phyloP scores from a whole-genome alignment of 2,797 vertebrate species.

The Notolabrus celidotus region DNA sequence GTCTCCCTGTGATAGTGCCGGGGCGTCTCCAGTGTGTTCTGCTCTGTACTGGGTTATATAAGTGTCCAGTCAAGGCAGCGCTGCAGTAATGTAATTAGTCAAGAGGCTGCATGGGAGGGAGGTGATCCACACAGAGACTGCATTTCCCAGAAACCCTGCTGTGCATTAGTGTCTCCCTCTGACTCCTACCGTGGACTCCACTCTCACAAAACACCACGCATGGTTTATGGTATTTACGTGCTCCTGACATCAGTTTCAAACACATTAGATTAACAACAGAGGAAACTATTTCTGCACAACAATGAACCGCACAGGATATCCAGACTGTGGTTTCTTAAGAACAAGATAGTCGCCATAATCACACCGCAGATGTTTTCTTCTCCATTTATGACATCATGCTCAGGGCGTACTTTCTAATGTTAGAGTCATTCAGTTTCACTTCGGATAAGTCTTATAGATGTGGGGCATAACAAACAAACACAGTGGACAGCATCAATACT shows the following conservation, averaged over 20 bases:
- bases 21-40: slow-evolving; percentile 43
- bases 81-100: slow-evolving; percentile 77
- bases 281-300: no score
- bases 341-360: no score
- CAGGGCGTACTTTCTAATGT: no score
- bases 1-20: slow-evolving; percentile 29
- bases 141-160: slow-evolving; percentile 64
- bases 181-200: slow-evolving; percentile 9
- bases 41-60: slow-evolving; percentile 67
- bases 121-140: slow-evolving; percentile 52
- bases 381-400: no score
- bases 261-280: slow-evolving; percentile 2
- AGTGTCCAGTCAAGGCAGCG: slow-evolving; percentile 64
- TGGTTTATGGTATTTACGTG: not conserved
- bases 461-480: no score
- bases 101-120: slow-evolving; percentile 56
- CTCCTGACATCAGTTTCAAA: not conserved
- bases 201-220: not conserved
- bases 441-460: no score
- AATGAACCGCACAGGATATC: no score
- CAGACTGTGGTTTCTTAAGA: no score
- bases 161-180: slow-evolving; percentile 30
- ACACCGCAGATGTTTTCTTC: no score
- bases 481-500: no score
- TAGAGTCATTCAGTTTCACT: no score